Evolutionary conservation across 2,113 vertebrate genomes (phyloP), one percentile per base, ranked within the genome.

Genomic region (Turdus rufiventris): DNA sequence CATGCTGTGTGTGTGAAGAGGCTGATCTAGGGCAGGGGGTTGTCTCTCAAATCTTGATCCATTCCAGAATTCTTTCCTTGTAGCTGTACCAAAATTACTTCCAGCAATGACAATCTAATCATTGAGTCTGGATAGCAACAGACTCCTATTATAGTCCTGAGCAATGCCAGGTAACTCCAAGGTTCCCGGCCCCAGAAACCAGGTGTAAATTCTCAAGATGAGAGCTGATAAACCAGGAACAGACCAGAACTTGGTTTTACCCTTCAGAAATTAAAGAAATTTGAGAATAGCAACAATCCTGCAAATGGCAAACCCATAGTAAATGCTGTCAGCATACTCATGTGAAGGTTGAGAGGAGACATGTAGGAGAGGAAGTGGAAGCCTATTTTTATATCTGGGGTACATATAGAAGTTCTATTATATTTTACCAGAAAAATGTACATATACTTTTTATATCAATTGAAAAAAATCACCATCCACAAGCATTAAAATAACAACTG

Each of bases 1-100:
- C 38, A 50, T 2, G 10, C 15, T 0, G 0, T 21, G 9, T 20
- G 6, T 0, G 0, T 58, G 47, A 18, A 87, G 40, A 68, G 18
- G n/a, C 53, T 57, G 19, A 58, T 62, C 18, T 40, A 70, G 24
- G 33, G 33, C 34, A 81, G n/a, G 6, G 6, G 2, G 2, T 34
- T 77, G 42, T 78, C 34, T 75, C 26, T 73, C 74, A 36, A 38
- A 86, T 43, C 6, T 29, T 34, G 47, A 54, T 73, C 54, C 8
- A 36, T 77, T 92, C 26, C 56, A 51, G 60, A 89, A 54, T 75
- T 75, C 18, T 78, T n/a, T 73, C 29, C 26, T 57, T 57, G 42
- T n/a, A 29, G 18, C 50, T 62, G 26, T 34, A 63, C 71, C 63
- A 76, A 78, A 89, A 68, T 73, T 77, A 47, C 36, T 66, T 53